Evolutionary conservation across 2,113 vertebrate genomes (phyloP).

Genomic region (Psammodynastes pulverulentus): DNA sequence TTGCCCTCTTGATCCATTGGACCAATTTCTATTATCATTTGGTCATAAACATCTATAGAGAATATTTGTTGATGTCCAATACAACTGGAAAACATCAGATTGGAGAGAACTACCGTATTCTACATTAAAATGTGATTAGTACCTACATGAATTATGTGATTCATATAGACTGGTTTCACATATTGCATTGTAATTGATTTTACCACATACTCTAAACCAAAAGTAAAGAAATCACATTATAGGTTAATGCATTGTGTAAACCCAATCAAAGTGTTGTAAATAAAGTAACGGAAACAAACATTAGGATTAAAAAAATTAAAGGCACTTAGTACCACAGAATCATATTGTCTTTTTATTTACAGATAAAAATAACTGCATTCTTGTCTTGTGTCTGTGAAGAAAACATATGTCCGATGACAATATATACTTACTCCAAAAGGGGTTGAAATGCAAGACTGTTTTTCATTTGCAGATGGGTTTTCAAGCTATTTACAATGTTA

Average conservation of each 20-base stretch:
- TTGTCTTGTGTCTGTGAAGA: neutral
- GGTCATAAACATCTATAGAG: neutral
- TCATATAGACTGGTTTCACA: neutral
- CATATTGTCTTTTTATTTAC: neutral
- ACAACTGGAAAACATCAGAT: neutral
- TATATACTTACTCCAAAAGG: slow-evolving; percentile 85
- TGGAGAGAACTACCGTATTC: neutral
- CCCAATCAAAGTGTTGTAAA: neutral
- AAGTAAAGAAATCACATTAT: neutral
- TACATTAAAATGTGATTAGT: neutral
- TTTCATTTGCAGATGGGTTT: slow-evolving; percentile 81
- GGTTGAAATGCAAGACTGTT: slow-evolving; percentile 88
- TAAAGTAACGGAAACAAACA: neutral
- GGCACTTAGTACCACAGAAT: neutral
- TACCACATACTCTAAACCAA: neutral
- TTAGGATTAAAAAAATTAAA: neutral
- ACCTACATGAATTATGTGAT: neutral
- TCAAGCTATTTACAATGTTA: slow-evolving; percentile 84
- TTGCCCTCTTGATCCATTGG: neutral
- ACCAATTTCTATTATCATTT: neutral
- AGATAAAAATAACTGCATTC: neutral
- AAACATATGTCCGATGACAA: slow-evolving; percentile 1
- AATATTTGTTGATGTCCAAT: neutral
- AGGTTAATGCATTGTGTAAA: neutral
- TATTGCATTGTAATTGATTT: neutral